Evolutionary conservation across 1,140 invertebrate species (phyloP).

Genomic region (Hyles euphorbiae): DNA sequence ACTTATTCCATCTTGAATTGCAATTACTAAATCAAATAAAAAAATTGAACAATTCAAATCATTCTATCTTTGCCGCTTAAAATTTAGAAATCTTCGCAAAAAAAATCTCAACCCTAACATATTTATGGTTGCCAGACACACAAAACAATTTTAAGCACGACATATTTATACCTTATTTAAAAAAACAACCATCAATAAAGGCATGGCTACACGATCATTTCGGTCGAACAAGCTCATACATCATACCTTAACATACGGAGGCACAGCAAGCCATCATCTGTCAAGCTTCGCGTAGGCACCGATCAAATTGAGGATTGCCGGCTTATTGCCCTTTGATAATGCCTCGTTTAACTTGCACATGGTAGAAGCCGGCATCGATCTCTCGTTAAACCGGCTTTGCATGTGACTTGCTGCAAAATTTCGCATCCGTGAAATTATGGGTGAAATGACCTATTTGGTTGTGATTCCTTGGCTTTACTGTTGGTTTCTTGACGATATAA

Average conservation of each 20-base stretch:
- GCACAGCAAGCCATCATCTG: constrained; percentile 34
- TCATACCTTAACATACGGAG: constrained; percentile 6
- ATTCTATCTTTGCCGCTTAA: too few relatives aligned
- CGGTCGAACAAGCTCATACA: constrained; percentile 9
- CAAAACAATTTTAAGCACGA: too few relatives aligned
- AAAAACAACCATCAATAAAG: too few relatives aligned
- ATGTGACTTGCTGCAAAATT: not conserved
- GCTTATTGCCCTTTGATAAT: constrained; percentile 44
- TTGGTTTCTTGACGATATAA: not conserved
- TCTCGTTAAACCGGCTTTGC: not conserved
- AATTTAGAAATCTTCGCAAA: too few relatives aligned
- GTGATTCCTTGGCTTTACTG: not conserved
- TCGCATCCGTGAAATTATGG: not conserved
- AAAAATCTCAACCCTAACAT: too few relatives aligned
- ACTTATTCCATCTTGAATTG: too few relatives aligned
- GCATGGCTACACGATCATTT: not conserved
- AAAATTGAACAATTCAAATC: too few relatives aligned
- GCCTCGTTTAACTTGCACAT: constrained; percentile 17
- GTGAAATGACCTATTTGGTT: too few relatives aligned
- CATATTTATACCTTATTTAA: too few relatives aligned
- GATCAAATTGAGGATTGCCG: constrained; percentile 44
- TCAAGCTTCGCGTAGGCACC: constrained; percentile 42
- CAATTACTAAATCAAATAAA: too few relatives aligned
- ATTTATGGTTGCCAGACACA: too few relatives aligned
- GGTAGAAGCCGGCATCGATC: not conserved